A percentile compares a stretch with the other conserved stretches of the same genome.
phyloP scores from a whole-genome alignment of 1,140 invertebrate genomes.

The Drosophila ananassae region DNA sequence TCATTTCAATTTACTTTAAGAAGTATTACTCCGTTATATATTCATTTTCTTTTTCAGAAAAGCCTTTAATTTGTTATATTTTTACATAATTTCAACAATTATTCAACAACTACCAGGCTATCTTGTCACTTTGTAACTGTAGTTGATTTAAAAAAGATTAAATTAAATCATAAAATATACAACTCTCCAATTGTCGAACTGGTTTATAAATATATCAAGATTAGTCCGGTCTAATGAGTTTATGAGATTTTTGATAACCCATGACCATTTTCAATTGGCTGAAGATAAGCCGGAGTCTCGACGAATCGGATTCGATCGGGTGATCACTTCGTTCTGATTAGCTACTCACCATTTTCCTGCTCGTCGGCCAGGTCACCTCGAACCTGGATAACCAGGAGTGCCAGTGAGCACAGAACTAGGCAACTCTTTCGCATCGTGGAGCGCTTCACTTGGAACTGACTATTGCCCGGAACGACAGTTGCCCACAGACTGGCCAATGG shows the following conservation, averaged over 20 bases:
- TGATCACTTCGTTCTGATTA: not conserved
- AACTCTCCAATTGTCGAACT: slow-evolving; percentile 1
- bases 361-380: slow-evolving; percentile 33
- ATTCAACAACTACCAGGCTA: too few species aligned
- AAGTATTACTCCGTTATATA: too few species aligned
- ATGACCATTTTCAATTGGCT: slow-evolving; percentile 3
- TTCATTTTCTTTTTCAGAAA: too few species aligned
- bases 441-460: slow-evolving; percentile 9
- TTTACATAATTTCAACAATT: too few species aligned
- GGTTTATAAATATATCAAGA: slow-evolving; percentile 17
- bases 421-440: slow-evolving; percentile 33
- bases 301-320: slow-evolving; percentile 27
- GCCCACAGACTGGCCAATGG: slow-evolving; percentile 41
- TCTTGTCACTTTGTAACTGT: not conserved
- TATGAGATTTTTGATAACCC: slow-evolving; percentile 26
- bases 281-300: slow-evolving; percentile 10
- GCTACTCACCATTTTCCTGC: slow-evolving; percentile 49
- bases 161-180: not conserved
- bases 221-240: slow-evolving; percentile 9
- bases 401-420: slow-evolving; percentile 20
- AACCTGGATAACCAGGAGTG: slow-evolving; percentile 12
- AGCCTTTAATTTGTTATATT: too few species aligned
- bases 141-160: slow-evolving; percentile 5
- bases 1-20: slow-evolving; percentile 7
- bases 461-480: slow-evolving; percentile 22